Evolutionary conservation across 2,113 vertebrate species (phyloP), one percentile per base, ranked within the genome.

Genomic region (Oceanites oceanicus): DNA sequence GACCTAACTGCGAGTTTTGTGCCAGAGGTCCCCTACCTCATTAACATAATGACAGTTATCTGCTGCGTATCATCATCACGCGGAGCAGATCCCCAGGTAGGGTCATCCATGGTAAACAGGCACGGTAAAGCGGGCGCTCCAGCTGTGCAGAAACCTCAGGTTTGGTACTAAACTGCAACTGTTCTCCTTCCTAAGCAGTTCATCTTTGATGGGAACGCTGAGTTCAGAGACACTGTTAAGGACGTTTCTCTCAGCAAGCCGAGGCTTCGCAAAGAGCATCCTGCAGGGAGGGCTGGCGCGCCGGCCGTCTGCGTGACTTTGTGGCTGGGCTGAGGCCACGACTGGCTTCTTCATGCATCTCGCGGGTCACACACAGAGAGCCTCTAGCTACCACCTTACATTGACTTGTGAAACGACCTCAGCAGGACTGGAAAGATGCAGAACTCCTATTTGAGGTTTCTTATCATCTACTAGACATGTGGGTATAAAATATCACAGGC

Each of bases 271-370:
- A 15, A 36, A 13, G 9, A 8, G n/a, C 19, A 1, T 6, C 52
- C 68, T 32, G 21, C 26, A 6, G 0, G 2, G 23, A 52, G 23
- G 15, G 29, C 5, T 36, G 15, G 16, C 50, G 18, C 6, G 0
- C 0, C 6, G 32, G 20, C n/a, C 45, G 8, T 2, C 20, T 4
- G 3, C 11, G 0, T 19, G 34, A 4, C 16, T 40, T 17, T 40
- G 18, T 3, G 1, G 61, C 19, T 11, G 12, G 11, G 49, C 40
- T n/a, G 22, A 74, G 32, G 12, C 17, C 36, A 4, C 32, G 1
- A 22, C 32, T 6, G 8, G 14, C 22, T 26, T 1, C 0, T 53
- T 59, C 27, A 15, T 36, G 19, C 36, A 59, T 52, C 58, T 30
- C 7, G 36, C 13, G 66, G 55, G 29, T 49, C 47, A 34, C 36